A percentile compares a stretch with the other conserved stretches of the same genome.
phyloP scores from a whole-genome alignment of 2,797 vertebrate genomes.

The Betta splendens region DNA sequence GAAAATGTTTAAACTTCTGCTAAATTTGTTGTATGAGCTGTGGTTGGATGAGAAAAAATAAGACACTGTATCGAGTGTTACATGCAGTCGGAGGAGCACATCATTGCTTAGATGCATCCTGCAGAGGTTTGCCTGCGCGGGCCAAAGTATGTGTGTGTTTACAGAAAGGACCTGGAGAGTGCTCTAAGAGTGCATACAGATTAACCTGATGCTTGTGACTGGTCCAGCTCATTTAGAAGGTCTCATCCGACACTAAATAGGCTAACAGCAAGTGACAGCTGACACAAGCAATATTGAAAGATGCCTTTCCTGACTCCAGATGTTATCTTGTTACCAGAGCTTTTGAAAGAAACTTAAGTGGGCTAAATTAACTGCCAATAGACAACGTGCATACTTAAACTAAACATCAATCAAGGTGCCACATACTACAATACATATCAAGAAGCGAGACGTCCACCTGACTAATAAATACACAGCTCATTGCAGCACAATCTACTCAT shows the following conservation, averaged over 20 bases:
- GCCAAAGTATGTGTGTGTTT: slow-evolving; percentile 15
- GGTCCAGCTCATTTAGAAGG: slow-evolving; percentile 56
- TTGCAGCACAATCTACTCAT: not conserved
- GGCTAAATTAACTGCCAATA: not conserved
- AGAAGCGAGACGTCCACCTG: not conserved
- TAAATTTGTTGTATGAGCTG: slow-evolving; percentile 59
- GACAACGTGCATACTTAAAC: not conserved
- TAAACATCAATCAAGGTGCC: slow-evolving; percentile 11
- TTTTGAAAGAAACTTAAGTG: slow-evolving; percentile 21
- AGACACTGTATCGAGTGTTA: slow-evolving; percentile 41
- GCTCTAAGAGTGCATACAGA: slow-evolving; percentile 54
- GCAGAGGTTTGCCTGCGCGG: slow-evolving; percentile 18
- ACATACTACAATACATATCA: not conserved
- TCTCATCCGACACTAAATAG: slow-evolving; percentile 51
- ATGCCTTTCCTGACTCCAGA: slow-evolving; percentile 36
- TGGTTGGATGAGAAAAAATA: slow-evolving; percentile 56
- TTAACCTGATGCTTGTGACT: slow-evolving; percentile 59
- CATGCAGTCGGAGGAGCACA: slow-evolving; percentile 21
- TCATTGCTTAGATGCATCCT: slow-evolving; percentile 19
- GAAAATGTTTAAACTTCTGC: slow-evolving; percentile 53
- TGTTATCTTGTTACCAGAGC: slow-evolving; percentile 39
- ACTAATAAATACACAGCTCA: slow-evolving; percentile 6
- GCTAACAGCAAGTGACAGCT: slow-evolving; percentile 59
- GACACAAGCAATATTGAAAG: slow-evolving; percentile 32
- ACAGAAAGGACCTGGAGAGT: slow-evolving; percentile 32